Evolutionary conservation across 2,888 invertebrate genomes (phyloP), one percentile per base, ranked within the genome.

Genomic region (Cremastinae sp.): DNA sequence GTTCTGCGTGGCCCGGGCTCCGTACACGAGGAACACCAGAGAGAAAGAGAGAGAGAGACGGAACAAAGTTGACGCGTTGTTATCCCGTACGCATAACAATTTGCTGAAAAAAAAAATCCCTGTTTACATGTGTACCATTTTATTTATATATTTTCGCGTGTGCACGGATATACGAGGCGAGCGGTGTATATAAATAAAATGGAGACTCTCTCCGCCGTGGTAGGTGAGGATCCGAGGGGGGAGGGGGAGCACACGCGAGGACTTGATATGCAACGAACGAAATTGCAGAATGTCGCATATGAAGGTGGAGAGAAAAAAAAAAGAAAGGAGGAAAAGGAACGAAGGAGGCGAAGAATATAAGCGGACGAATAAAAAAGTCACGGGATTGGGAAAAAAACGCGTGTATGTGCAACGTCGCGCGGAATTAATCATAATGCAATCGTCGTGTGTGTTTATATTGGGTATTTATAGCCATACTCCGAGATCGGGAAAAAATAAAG

Each of bases 31-130:
- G n/a, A n/a, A n/a, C n/a, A n/a, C n/a, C n/a, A n/a, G n/a, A n/a
- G n/a, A n/a, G n/a, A n/a, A n/a, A 41, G 2, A 2, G 41, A 8
- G 41, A n/a, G 41, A n/a, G 41, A 14, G 36, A 51, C 38, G 18
- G 14, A 53, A 66, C 64, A 28, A 28, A 28, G 76, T 70, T 76
- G 75, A 75, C 75, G 75, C 71, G 69, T 20, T 78, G 74, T 70
- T 80, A 74, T 80, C 78, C 80, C 82, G 72, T 83, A 77, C 82
- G 87, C 86, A 87, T 88, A 87, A 70, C 87, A 83, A 87, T 87
- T 87, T 82, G 80, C 83, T 73, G 80, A 85, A 53, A 72, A 64
- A 64, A 38, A 34, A 74, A 86, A 87, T 85, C 85, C 84, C 83
- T 84, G 83, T 78, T 62, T 70, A 70, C 69, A 70, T 36, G 53